Evolutionary conservation across 2,888 invertebrate species (phyloP), one percentile per base, ranked within the genome.

Genomic region (Drosophila differens): DNA sequence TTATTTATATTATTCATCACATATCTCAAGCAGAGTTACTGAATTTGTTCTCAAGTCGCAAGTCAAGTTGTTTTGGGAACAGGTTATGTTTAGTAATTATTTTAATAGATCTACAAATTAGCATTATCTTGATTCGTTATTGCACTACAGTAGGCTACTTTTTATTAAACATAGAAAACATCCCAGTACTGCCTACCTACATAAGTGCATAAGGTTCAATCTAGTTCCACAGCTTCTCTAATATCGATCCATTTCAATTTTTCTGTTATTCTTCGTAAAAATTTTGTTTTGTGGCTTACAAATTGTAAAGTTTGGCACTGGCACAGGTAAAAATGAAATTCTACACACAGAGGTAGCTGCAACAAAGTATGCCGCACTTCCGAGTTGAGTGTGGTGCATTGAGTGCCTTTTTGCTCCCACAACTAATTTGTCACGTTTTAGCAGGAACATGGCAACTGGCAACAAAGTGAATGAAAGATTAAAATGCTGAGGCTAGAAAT

Each of bases 341-440:
- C 51, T 64, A 10, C 39, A 25, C 12, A 44, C 39, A 16, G 22
- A 6, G 37, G 22, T 57, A 60, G 59, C 49, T 75, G 85, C 87
- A 80, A 82, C 85, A 78, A 54, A 74, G 83, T 87, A 53, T 25
- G 49, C 39, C 16, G 35, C 55, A 68, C 54, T 66, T 63, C 35
- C 58, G 66, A 28, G 39, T 37, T 19, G 25, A 25, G 64, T 41
- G 66, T 4, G 32, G 35, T 44, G 22, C 25, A 37, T 57, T n/a
- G 33, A 57, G 60, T 62, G 62, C 59, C 10, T 55, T 55, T 59
- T 44, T 49, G 60, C 14, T 62, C 25, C 61, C 70, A 59, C 67
- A 78, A 71, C 85, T 86, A 89, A 85, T 86, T 86, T 86, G 61
- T 60, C 86, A 80, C 80, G 74, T 73, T 68, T 62, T 59, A n/a